Evolutionary conservation across 35 echinoderm and acorn worm genomes (phyloP).

Genomic region (Amphiura filiformis): DNA sequence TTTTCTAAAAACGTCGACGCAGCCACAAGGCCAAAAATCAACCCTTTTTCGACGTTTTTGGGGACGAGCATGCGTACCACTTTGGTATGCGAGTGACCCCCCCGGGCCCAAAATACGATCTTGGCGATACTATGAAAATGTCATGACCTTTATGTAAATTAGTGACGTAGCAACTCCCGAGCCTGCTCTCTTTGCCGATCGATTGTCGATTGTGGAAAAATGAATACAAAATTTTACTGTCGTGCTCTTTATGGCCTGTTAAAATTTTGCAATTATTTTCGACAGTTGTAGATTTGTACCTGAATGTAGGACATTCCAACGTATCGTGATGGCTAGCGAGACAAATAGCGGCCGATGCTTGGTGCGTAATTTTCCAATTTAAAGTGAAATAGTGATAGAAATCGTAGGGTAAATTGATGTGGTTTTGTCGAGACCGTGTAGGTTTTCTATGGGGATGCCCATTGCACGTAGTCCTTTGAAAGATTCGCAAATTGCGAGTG

Average conservation of each 20-base stretch:
- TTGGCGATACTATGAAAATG: too few relatives aligned
- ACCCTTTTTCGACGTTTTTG: too few relatives aligned
- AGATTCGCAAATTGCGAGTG: background rate
- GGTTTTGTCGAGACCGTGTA: background rate
- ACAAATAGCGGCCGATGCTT: background rate
- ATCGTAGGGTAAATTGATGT: background rate
- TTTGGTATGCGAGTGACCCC: too few relatives aligned
- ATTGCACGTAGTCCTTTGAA: background rate
- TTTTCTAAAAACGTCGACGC: too few relatives aligned
- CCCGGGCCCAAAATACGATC: too few relatives aligned
- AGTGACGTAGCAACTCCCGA: background rate
- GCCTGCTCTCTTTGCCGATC: too few relatives aligned
- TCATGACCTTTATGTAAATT: background rate
- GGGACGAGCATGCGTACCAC: too few relatives aligned
- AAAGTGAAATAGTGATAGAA: background rate
- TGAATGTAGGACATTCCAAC: background rate
- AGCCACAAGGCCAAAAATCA: too few relatives aligned
- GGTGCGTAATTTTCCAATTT: conserved; percentile 1
- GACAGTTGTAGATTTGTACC: background rate
- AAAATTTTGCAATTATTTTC: background rate
- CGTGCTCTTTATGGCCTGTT: background rate
- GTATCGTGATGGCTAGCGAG: background rate
- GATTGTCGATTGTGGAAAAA: background rate
- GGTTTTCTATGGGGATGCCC: background rate
- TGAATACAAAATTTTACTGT: background rate